phyloP scores from a whole-genome alignment of 1,140 invertebrate species.

The Rhopalosiphum padi region DNA sequence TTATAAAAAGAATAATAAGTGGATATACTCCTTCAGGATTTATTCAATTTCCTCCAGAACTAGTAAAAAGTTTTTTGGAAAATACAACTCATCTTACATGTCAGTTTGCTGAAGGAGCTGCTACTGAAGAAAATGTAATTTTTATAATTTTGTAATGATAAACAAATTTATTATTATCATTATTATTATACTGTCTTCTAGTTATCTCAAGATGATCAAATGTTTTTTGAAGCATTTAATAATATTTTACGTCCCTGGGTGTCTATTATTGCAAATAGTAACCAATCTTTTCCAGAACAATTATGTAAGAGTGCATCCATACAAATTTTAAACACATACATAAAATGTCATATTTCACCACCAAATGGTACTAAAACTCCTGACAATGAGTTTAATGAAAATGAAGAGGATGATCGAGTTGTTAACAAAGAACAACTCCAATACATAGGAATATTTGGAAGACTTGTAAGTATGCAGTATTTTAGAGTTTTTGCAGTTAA shows the following conservation, averaged over 20 bases:
- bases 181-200: conserved; percentile 60
- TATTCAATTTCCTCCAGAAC: conserved; percentile 65
- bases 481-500: no score
- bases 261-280: conserved; percentile 69
- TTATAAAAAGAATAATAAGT: conserved; percentile 39
- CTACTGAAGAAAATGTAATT: conserved; percentile 77
- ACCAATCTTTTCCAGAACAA: conserved; percentile 67
- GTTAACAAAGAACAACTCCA: conserved; percentile 76
- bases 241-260: conserved; percentile 83
- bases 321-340: conserved; percentile 79
- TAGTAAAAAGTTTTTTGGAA: conserved; percentile 63
- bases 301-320: conserved; percentile 66
- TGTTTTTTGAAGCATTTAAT: conserved; percentile 82
- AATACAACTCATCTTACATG: conserved; percentile 77
- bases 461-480: conserved; percentile 62
- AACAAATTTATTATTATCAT: conserved; percentile 50
- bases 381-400: conserved; percentile 72
- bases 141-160: conserved; percentile 38
- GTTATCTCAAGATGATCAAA: conserved; percentile 70
- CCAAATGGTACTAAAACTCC: conserved; percentile 77
- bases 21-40: conserved; percentile 32
- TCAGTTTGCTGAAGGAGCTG: conserved; percentile 75
- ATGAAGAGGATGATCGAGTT: conserved; percentile 74
- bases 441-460: conserved; percentile 69
- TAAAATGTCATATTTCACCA: conserved; percentile 81